phyloP scores from a whole-genome alignment of 2,113 vertebrate species.

The Rhipidura dahli region DNA sequence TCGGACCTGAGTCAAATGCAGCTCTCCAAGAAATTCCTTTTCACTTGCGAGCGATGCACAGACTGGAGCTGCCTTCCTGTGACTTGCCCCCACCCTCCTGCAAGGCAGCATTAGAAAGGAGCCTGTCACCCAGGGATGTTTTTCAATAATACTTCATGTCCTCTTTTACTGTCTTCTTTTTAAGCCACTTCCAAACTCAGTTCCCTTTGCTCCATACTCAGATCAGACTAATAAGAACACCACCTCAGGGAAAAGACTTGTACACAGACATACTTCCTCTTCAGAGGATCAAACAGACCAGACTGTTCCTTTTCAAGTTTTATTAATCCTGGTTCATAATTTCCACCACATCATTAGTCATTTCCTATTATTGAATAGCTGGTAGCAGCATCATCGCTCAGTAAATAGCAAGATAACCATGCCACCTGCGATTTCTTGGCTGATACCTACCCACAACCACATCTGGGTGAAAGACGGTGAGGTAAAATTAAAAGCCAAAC shows the following conservation, averaged over 20 bases:
- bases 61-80: neutral
- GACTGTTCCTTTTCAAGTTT: constrained; percentile 81
- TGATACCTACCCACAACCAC: constrained; percentile 65
- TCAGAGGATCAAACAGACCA: constrained; percentile 77
- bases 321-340: constrained; percentile 82
- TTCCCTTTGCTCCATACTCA: constrained; percentile 37
- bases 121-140: constrained; percentile 40
- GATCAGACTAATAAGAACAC: constrained; percentile 72
- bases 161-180: constrained; percentile 22
- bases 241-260: constrained; percentile 75
- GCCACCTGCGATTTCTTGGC: constrained; percentile 68
- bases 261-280: constrained; percentile 75
- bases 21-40: constrained; percentile 49
- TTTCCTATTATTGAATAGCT: constrained; percentile 79
- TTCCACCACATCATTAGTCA: constrained; percentile 82
- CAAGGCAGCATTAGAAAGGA: neutral
- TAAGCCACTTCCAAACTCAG: constrained; percentile 39
- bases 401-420: constrained; percentile 62
- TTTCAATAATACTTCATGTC: constrained; percentile 23
- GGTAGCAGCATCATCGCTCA: constrained; percentile 60
- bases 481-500: constrained; percentile 60
- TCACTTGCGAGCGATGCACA: neutral
- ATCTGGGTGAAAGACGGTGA: constrained; percentile 70
- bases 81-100: neutral
- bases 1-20: neutral